Base-by-base conservation (phyloP, 2,113 vertebrate genomes). In the Silurus asotus region DNA sequence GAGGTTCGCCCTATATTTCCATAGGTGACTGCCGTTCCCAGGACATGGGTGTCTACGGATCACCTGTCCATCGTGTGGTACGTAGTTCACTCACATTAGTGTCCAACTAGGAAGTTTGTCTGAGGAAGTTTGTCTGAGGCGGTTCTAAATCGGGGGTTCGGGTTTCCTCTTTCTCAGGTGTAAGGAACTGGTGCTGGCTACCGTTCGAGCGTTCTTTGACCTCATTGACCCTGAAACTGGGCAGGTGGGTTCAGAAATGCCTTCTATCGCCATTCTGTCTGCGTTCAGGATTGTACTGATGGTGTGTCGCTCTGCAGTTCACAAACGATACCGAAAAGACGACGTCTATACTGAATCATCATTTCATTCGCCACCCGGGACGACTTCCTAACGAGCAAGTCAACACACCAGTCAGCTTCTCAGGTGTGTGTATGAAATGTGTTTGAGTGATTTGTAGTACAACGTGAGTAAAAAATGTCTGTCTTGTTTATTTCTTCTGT, bases 51-150 rank as follows among this genome's bases (percentile, higher is more conserved):
- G 65, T 99, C 98, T 88, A 98, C 97, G 75, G 98, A 99, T 85
- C 98, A 99, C 78, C 96, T 99, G 78, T 99, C 97, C 83, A 98
- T 99, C 62, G 98, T 99, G 77, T 99, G 98, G 98, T 99, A 95
- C 94, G 93, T 83, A 69, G 49, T 53, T 51, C 6, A 55, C 69
- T 64, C 20, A 7, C 17, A 1, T 61, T 20, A 51, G 19, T 25
- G 4, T 51, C 56, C 59, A 17, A 19, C n/a, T 13, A 9, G 19
- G 19, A 53, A 3, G 0, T 0, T n/a, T 56, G 13, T 25, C 49
- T 20, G 17, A 64, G 28, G 1, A 19, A 10, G 37, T n/a, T n/a
- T n/a, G n/a, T n/a, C n/a, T n/a, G 37, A 37, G 37, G 37, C 37
- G 37, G 37, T 37, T 37, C 37, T 37, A 37, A 37, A 37, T 37